Conservation (phyloP, 2,888 invertebrate genomes). For the Cremastinae sp. region DNA sequence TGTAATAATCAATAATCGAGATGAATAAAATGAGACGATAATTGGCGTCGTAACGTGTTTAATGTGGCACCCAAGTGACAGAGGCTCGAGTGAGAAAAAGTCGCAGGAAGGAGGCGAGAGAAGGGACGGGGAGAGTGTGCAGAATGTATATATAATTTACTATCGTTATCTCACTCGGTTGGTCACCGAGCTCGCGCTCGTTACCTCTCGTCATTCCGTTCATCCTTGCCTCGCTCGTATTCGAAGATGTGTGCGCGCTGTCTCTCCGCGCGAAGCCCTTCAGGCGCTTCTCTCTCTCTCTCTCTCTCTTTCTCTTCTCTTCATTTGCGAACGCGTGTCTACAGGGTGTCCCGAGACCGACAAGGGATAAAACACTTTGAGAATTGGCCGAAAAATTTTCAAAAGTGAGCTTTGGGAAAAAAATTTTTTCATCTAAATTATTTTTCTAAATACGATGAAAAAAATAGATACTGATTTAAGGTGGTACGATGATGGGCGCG, state of each 20-base stretch:
- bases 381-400: too few species aligned
- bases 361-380: too few species aligned
- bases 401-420: too few species aligned
- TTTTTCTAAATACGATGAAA: too few species aligned
- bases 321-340: too few species aligned
- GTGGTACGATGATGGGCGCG: too few species aligned
- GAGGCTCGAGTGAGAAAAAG: not conserved
- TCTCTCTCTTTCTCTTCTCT: not conserved
- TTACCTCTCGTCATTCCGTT: constrained; percentile 56
- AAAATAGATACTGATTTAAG: too few species aligned
- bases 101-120: not conserved
- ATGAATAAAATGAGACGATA: not conserved
- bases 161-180: constrained; percentile 64
- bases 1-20: too few species aligned
- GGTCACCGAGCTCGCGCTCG: constrained; percentile 33
- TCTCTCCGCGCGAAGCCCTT: constrained; percentile 14
- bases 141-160: constrained; percentile 52
- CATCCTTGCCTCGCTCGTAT: constrained; percentile 42
- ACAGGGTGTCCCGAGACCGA: too few species aligned
- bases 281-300: constrained; percentile 48
- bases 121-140: not conserved
- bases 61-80: not conserved
- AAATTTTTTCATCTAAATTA: too few species aligned
- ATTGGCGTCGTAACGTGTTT: not conserved
- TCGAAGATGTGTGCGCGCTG: constrained; percentile 21